Base-by-base conservation (phyloP, 1,140 invertebrate species). In the Anastatus disparis region DNA sequence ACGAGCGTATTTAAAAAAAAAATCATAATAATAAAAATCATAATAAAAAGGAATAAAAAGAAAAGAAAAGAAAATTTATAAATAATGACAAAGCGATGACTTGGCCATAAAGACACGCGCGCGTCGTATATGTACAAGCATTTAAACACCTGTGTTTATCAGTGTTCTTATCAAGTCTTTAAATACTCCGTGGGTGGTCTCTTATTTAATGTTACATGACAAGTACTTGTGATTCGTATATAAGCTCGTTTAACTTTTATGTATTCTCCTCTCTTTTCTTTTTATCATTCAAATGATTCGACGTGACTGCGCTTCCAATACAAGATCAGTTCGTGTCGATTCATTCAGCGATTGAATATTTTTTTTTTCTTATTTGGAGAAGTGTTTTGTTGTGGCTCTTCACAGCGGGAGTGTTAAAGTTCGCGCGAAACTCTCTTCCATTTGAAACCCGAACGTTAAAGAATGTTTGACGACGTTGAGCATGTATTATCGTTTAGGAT, bases 71-170 rank as follows among this genome's bases (percentile, higher is more conserved):
- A 58, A 15, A 44, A 59, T 53, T 40, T 70, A 74, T 83, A 82
- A 84, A 78, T 85, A 84, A 85, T 85, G 84, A 85, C 81, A 73
- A 74, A 69, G 72, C 77, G 80, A 84, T 85, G 83, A 85, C 84
- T 85, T 76, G 82, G 46, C 73, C 31, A 10, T 4, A 35, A n/a
- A 46, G 20, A 6, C 15, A 15, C 17, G 17, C 27, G 46, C 58
- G 70, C 76, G n/a, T n/a, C n/a, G n/a, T n/a, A n/a, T n/a, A n/a
- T n/a, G n/a, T n/a, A n/a, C n/a, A n/a, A n/a, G n/a, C n/a, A n/a
- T n/a, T n/a, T 79, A 84, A 83, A 84, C 84, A 84, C 83, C 82
- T 84, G 83, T 82, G 74, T 76, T 44, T 70, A 70, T 70, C 76
- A 74, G 76, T 72, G 71, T 73, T n/a, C 77, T 84, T 85, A 85